Evolutionary conservation across 2,888 invertebrate species (phyloP).

Genomic region (Caenorhabditis panamensis): DNA sequence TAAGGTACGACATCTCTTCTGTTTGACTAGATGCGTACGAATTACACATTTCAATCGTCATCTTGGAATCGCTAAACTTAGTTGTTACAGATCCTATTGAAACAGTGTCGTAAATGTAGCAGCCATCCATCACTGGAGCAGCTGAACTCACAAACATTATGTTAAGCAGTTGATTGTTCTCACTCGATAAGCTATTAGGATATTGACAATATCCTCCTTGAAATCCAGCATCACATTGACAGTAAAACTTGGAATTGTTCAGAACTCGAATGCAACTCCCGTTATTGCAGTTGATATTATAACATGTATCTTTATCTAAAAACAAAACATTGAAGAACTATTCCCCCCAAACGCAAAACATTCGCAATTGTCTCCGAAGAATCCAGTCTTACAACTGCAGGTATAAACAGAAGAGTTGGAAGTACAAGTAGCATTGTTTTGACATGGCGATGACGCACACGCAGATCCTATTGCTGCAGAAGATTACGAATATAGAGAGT

Average conservation of each 20-base stretch:
- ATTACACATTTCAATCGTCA: conserved; percentile 42
- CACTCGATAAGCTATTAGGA: conserved; percentile 6
- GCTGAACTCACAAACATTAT: too few relatives aligned
- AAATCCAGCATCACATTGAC: conserved; percentile 13
- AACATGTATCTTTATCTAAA: conserved; percentile 36
- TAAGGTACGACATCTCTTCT: conserved; percentile 21
- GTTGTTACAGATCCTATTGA: conserved; percentile 1
- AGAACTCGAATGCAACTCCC: conserved; percentile 32
- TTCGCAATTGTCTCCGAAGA: conserved; percentile 46
- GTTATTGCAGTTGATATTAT: conserved; percentile 27
- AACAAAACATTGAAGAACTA: too few relatives aligned
- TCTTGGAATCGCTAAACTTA: conserved; percentile 23
- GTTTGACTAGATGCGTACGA: conserved; percentile 14
- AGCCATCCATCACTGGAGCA: conserved; percentile 12
- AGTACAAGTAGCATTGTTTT: conserved; percentile 39
- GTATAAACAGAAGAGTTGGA: conserved; percentile 20
- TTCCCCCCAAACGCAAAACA: too few relatives aligned
- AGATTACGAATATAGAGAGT: too few relatives aligned
- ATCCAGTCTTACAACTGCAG: conserved; percentile 33
- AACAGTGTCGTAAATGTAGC: conserved; percentile 23
- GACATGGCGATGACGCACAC: conserved; percentile 34
- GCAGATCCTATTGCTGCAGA: conserved; percentile 10
- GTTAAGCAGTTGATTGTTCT: too few relatives aligned
- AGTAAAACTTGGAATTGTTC: conserved; percentile 29
- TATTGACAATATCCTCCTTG: conserved; percentile 34